A percentile compares a stretch with the other conserved stretches of the same genome.
Conservation (phyloP, 2,797 vertebrate genomes). For the Hipposideros larvatus region DNA sequence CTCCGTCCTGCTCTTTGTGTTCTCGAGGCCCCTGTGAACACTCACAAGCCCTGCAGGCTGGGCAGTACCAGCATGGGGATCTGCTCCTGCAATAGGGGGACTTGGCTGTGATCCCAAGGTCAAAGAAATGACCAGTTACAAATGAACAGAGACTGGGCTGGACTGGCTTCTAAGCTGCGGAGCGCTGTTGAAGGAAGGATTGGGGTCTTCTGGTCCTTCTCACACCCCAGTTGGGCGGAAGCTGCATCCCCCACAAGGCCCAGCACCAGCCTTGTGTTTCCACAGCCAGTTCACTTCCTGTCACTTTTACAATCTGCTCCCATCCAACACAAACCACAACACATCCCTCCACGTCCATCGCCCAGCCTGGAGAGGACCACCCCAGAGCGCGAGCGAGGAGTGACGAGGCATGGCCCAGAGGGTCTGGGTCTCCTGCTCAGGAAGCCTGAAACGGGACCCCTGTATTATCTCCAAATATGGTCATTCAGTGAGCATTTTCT, state of each 20-base stretch:
- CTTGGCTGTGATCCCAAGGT: background rate
- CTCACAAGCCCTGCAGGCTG: background rate
- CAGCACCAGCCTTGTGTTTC: background rate
- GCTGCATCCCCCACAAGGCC: background rate
- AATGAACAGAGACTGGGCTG: background rate
- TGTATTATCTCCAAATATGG: background rate
- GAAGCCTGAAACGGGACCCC: background rate
- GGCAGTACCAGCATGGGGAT: no score
- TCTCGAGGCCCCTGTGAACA: background rate
- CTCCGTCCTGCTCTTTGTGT: no score
- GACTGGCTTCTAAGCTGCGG: background rate
- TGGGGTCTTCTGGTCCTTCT: background rate
- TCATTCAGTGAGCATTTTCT: background rate
- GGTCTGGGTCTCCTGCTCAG: background rate
- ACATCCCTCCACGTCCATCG: accelerated
- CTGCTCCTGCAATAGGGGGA: background rate
- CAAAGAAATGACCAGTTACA: background rate
- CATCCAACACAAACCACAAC: accelerated
- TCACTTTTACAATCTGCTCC: background rate
- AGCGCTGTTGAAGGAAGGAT: background rate
- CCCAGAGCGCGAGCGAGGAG: background rate
- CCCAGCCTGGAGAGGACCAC: background rate
- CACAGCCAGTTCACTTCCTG: no score
- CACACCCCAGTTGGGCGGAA: background rate
- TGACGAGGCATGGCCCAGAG: background rate